A percentile compares a stretch with the other conserved stretches of the same genome.
Evolutionary conservation across 2,797 vertebrate species (phyloP).

Genomic region (Eulemur rubriventer): DNA sequence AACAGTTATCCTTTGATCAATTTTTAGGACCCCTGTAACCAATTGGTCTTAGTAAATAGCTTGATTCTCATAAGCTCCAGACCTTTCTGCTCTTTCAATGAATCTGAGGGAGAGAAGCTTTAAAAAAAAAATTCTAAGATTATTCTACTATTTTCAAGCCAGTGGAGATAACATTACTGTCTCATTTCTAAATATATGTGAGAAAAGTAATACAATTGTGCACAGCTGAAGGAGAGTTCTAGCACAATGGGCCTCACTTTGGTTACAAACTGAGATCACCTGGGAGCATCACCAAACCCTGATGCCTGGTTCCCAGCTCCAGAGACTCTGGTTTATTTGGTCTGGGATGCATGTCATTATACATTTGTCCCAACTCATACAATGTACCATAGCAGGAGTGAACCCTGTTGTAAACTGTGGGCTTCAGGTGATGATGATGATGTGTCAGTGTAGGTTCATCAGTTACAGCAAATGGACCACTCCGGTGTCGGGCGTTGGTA

Average conservation of each 20-base stretch:
- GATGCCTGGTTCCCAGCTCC: background rate
- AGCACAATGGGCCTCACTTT: background rate
- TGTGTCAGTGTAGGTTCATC: background rate
- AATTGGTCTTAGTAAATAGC: background rate
- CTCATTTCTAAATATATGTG: background rate
- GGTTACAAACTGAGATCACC: background rate
- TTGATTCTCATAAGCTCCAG: background rate
- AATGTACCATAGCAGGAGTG: background rate
- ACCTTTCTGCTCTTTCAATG: background rate
- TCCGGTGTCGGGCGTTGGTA: background rate
- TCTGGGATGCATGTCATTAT: background rate
- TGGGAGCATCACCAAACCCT: background rate
- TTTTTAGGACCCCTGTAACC: background rate
- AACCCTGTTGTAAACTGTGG: background rate
- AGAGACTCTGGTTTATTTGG: background rate
- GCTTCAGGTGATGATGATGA: background rate
- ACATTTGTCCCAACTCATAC: background rate
- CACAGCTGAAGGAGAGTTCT: background rate
- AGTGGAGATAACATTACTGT: background rate
- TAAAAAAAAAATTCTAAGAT: background rate
- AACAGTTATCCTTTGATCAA: background rate
- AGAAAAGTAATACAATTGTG: background rate
- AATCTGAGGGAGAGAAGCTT: background rate
- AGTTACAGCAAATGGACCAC: background rate
- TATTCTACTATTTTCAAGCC: background rate